Percentiles rank a stretch among this genome's conserved stretches.
Conservation (phyloP, 1,140 invertebrate species). For the Panulirus ornatus region DNA sequence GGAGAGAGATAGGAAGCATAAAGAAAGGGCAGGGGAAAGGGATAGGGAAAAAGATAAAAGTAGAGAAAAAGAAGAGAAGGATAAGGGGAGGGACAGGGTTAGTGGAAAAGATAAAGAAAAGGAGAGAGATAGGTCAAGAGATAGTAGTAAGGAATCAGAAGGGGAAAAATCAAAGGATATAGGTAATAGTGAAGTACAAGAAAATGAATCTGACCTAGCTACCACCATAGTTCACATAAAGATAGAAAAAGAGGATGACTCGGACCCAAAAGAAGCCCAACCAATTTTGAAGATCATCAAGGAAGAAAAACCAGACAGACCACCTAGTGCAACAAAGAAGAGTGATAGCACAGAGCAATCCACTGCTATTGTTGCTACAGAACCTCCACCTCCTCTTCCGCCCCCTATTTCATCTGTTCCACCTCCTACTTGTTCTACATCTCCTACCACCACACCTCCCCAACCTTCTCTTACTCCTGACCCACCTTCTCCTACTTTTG, state of each 20-base stretch:
- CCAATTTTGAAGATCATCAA: constrained; percentile 53
- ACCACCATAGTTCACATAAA: constrained; percentile 60
- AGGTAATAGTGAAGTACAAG: not conserved
- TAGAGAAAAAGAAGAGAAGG: constrained; percentile 10
- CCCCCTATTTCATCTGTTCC: constrained; percentile 18
- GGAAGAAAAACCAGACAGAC: constrained; percentile 61
- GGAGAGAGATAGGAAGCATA: constrained; percentile 16
- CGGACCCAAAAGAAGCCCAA: not conserved
- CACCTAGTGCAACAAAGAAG: constrained; percentile 31
- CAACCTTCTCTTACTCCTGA: not conserved
- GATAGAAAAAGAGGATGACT: constrained; percentile 63
- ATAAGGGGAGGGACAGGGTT: not conserved
- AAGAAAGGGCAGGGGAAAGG: constrained; percentile 1
- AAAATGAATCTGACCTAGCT: constrained; percentile 39
- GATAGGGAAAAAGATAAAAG: constrained; percentile 15
- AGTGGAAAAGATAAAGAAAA: constrained; percentile 17
- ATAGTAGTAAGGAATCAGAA: constrained; percentile 14
- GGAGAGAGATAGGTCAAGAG: constrained; percentile 6
- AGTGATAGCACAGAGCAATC: not conserved
- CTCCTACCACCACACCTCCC: not conserved
- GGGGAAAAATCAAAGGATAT: constrained; percentile 48
- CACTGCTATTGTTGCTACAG: not conserved
- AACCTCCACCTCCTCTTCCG: not conserved
- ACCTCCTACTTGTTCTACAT: constrained; percentile 4
- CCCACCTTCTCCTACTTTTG: not conserved